phyloP scores from a whole-genome alignment of 2,113 vertebrate species.

The Reinhardtius hippoglossoides region DNA sequence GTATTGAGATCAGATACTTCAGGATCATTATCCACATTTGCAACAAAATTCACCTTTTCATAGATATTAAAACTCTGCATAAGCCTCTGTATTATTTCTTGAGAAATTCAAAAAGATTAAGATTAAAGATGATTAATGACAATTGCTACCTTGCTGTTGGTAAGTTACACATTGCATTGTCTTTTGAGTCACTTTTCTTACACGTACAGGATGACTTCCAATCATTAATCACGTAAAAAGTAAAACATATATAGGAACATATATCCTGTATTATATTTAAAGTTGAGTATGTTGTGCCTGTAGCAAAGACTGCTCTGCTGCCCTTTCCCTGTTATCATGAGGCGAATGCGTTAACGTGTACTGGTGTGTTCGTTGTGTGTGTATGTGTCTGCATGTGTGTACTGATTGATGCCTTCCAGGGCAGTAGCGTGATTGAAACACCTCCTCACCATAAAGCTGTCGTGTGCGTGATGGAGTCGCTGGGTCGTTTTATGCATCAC shows the following conservation, averaged over 20 bases:
- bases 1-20: too few species aligned
- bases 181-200: too few species aligned
- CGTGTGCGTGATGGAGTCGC: slow-evolving; percentile 77
- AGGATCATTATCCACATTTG: too few species aligned
- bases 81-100: too few species aligned
- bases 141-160: background rate
- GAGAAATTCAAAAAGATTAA: too few species aligned
- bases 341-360: slow-evolving; percentile 40
- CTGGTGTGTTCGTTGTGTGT: slow-evolving; percentile 25
- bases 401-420: slow-evolving; percentile 75
- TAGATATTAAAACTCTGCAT: background rate
- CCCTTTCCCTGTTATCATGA: slow-evolving; percentile 55
- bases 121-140: too few species aligned
- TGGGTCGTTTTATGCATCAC: slow-evolving; percentile 81
- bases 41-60: too few species aligned
- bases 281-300: slow-evolving; percentile 31
- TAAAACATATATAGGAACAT: background rate
- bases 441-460: slow-evolving; percentile 82
- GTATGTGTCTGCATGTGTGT: slow-evolving; percentile 31
- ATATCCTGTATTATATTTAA: slow-evolving; percentile 18
- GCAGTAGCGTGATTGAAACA: slow-evolving; percentile 80
- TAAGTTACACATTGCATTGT: slow-evolving; percentile 1
- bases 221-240: slow-evolving; percentile 25
- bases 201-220: slow-evolving; percentile 11
- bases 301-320: slow-evolving; percentile 40